Evolutionary conservation across 1,140 invertebrate species (phyloP).

Genomic region (Theocolax elegans): DNA sequence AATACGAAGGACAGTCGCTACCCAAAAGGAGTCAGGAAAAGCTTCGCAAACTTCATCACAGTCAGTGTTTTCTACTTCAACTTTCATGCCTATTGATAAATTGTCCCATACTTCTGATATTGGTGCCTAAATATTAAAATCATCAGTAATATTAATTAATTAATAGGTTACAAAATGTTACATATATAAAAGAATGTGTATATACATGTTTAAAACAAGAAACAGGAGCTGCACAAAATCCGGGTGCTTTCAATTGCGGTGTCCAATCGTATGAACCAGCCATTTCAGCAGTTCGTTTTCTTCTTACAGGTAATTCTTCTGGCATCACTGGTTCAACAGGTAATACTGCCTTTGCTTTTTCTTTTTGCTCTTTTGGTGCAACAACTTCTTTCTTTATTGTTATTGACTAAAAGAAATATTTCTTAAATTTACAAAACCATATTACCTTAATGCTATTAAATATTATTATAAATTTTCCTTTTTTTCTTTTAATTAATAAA

Average conservation of each 20-base stretch:
- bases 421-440: background rate
- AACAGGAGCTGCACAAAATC: conserved; percentile 88
- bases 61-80: conserved; percentile 93
- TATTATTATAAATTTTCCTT: background rate
- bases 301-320: conserved; percentile 65
- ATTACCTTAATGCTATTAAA: background rate
- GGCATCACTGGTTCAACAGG: conserved; percentile 58
- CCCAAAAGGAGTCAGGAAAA: conserved; percentile 91
- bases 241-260: conserved; percentile 77
- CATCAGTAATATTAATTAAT: too few species aligned
- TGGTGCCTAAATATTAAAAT: conserved; percentile 73
- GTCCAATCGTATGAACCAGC: conserved; percentile 86
- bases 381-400: conserved; percentile 48
- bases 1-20: conserved; percentile 90
- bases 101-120: conserved; percentile 93
- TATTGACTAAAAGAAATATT: conserved; percentile 28
- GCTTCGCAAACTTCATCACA: conserved; percentile 82
- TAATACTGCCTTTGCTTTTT: conserved; percentile 49
- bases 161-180: too few species aligned
- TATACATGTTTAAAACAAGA: conserved; percentile 88
- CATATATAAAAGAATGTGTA: conserved; percentile 23
- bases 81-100: conserved; percentile 93
- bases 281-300: conserved; percentile 71
- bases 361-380: conserved; percentile 45
- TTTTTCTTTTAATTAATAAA: background rate